These are phyloP conservation scores for Acestrorhynchus altus DNA, from an alignment of 2,797 vertebrate genomes.

Conservation along the genomic window DNA sequence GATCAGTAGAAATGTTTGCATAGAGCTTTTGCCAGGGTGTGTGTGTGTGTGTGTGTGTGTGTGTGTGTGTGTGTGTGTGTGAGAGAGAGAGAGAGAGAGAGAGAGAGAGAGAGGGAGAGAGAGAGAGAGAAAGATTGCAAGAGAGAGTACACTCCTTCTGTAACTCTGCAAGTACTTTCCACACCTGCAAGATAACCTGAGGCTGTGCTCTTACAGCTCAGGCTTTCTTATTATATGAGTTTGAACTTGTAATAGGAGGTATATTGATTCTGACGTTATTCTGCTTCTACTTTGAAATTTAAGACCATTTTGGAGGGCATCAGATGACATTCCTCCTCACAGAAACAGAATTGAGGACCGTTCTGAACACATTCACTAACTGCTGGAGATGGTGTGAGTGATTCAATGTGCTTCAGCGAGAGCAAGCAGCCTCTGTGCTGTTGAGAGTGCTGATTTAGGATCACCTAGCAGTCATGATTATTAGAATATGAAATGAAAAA, in stretches of 20 bases:
- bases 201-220: constrained; percentile 44
- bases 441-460: not conserved
- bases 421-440: not conserved
- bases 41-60: no score
- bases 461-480: not conserved
- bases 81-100: not conserved
- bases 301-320: constrained; percentile 41
- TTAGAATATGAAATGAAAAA: not conserved
- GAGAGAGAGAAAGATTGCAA: not conserved
- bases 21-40: not conserved
- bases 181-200: constrained; percentile 47
- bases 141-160: not conserved
- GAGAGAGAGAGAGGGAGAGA: not conserved
- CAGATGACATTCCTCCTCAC: constrained; percentile 32
- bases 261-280: constrained; percentile 50
- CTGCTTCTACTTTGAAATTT: constrained; percentile 43
- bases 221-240: constrained; percentile 49
- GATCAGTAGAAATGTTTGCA: no score
- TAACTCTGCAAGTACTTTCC: constrained; percentile 18
- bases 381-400: constrained; percentile 16
- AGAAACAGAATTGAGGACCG: constrained; percentile 25
- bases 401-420: constrained; percentile 1
- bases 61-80: no score
- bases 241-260: constrained; percentile 44
- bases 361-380: constrained; percentile 25